phyloP scores from a whole-genome alignment of 2,113 vertebrate species.

The Platanista minor region DNA sequence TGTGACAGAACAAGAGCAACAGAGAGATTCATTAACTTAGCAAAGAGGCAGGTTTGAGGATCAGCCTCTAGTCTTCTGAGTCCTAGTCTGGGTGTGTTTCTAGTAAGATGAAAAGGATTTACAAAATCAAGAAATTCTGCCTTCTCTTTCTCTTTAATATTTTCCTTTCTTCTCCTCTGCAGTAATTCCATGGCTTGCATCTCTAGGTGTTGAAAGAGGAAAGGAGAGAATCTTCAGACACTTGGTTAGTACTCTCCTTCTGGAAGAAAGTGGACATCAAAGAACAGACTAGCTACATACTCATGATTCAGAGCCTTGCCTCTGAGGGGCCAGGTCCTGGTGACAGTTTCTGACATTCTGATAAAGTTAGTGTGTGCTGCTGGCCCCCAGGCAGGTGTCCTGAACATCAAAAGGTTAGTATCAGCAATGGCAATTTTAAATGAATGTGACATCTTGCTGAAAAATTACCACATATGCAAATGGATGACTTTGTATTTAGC shows the following conservation, averaged over 20 bases:
- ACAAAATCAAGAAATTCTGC: neutral
- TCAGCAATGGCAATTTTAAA: neutral
- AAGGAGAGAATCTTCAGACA: neutral
- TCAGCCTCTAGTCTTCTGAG: neutral
- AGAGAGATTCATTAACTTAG: neutral
- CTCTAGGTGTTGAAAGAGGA: neutral
- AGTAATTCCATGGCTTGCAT: neutral
- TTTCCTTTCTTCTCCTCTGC: neutral
- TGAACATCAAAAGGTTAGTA: neutral
- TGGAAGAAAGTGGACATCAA: neutral
- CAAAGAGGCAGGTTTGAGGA: neutral
- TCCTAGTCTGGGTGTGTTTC: neutral
- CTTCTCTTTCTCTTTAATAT: neutral
- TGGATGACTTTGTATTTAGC: neutral
- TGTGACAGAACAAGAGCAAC: neutral
- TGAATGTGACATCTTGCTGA: neutral
- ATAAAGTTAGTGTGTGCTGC: neutral
- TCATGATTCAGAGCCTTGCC: neutral
- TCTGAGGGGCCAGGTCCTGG: neutral
- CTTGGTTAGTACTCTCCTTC: neutral
- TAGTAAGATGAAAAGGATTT: neutral
- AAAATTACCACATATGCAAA: neutral
- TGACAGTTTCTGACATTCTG: neutral
- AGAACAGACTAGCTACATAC: neutral
- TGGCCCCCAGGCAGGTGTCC: neutral